A percentile compares a stretch with the other conserved stretches of the same genome.
These are phyloP conservation scores for Bergia puertoricense DNA, from an alignment of 92 coral and sea anemone genomes.

Conservation along the genomic window DNA sequence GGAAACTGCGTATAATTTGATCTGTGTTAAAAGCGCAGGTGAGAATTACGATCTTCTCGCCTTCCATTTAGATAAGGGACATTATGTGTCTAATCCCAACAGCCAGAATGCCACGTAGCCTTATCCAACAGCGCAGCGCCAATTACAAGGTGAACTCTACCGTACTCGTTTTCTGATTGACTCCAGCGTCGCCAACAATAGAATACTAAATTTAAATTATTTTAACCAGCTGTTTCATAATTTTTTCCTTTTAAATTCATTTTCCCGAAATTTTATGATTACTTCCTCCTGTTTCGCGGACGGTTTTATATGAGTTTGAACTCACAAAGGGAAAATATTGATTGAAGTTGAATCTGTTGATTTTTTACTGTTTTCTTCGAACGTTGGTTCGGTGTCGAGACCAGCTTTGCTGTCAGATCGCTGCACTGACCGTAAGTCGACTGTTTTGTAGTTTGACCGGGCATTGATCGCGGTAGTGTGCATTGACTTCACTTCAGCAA, in stretches of 20 bases:
- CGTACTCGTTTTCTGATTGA: conserved; percentile 7
- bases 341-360: no score
- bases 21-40: conserved; percentile 10
- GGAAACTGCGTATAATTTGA: neutral
- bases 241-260: neutral
- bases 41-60: conserved; percentile 1
- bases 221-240: conserved; percentile 15
- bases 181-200: conserved; percentile 27
- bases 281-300: no score
- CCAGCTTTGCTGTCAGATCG: conserved; percentile 3
- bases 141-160: neutral
- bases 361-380: no score
- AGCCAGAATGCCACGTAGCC: conserved; percentile 33
- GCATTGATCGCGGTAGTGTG: neutral
- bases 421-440: no score
- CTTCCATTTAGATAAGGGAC: conserved; percentile 23
- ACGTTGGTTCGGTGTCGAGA: neutral
- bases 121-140: neutral
- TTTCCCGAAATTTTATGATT: no score
- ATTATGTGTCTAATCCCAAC: conserved; percentile 17
- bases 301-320: no score
- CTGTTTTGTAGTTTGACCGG: neutral
- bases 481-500: neutral
- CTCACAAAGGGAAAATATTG: no score
- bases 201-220: neutral